Conservation (phyloP, 2,888 invertebrate genomes). For the Drosophila acutilabella region DNA sequence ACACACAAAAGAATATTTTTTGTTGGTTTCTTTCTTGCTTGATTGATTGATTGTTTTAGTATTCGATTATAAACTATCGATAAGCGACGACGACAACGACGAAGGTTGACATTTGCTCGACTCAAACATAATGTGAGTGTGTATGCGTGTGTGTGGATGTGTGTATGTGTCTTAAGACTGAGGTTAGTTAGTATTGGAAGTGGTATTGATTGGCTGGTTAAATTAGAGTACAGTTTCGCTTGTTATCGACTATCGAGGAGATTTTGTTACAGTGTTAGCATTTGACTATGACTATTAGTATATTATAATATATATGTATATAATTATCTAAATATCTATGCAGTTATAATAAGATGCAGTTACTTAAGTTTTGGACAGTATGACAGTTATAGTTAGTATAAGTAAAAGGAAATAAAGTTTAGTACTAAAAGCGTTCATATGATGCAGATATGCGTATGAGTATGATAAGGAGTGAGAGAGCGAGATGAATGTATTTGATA, state of each 20-base stretch:
- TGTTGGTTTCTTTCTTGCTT: slow-evolving; percentile 64
- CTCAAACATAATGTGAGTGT: slow-evolving; percentile 53
- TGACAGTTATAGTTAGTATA: slow-evolving; percentile 30
- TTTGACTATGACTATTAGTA: slow-evolving; percentile 39
- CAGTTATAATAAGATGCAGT: slow-evolving; percentile 30
- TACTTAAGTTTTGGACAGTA: slow-evolving; percentile 19
- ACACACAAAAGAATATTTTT: slow-evolving; percentile 73
- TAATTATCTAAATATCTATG: slow-evolving; percentile 8
- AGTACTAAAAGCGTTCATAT: slow-evolving; percentile 14
- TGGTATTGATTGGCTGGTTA: slow-evolving; percentile 22
- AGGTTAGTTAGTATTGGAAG: slow-evolving; percentile 28
- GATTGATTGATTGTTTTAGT: slow-evolving; percentile 19
- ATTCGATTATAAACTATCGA: slow-evolving; percentile 30
- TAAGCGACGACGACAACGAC: slow-evolving; percentile 17
- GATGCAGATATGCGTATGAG: slow-evolving; percentile 10
- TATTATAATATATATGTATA: slow-evolving; percentile 14
- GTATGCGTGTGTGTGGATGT: slow-evolving; percentile 18
- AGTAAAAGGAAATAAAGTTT: slow-evolving; percentile 16
- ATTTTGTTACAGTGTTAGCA: slow-evolving; percentile 25
- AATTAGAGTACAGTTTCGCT: slow-evolving; percentile 15
- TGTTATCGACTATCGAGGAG: slow-evolving; percentile 29
- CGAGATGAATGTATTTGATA: slow-evolving; percentile 13
- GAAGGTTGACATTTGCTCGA: slow-evolving; percentile 40
- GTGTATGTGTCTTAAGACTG: slow-evolving; percentile 14
- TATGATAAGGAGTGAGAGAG: slow-evolving; percentile 5